Percentiles rank a stretch among this genome's conserved stretches.
phyloP scores from a whole-genome alignment of 2,113 vertebrate species.

The Gymnobelideus leadbeateri region DNA sequence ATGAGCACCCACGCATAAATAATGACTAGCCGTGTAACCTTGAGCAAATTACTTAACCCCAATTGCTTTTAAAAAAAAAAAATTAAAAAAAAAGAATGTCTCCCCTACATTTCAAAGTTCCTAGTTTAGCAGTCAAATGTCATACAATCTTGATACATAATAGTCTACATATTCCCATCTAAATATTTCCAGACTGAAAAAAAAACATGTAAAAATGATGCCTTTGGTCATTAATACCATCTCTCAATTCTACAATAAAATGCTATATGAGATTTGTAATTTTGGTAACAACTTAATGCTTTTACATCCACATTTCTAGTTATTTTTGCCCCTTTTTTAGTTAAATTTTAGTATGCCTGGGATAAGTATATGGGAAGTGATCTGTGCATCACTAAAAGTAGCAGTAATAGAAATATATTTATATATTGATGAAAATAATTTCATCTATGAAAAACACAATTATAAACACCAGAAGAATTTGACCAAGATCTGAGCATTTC shows the following conservation, averaged over 20 bases:
- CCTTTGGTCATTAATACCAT: constrained; percentile 59
- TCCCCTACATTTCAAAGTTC: constrained; percentile 39
- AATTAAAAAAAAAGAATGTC: no score
- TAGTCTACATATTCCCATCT: constrained; percentile 55
- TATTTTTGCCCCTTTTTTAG: constrained; percentile 32
- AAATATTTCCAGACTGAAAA: constrained; percentile 64
- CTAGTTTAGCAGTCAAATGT: constrained; percentile 65
- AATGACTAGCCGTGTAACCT: no score
- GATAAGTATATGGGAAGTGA: background rate
- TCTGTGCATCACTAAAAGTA: background rate
- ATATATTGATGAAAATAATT: background rate
- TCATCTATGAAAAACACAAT: background rate
- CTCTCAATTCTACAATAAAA: constrained; percentile 55
- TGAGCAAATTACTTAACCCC: no score
- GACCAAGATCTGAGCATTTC: background rate
- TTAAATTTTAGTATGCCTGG: background rate
- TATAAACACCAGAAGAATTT: background rate
- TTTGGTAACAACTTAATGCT: constrained; percentile 58
- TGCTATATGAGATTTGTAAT: constrained; percentile 65
- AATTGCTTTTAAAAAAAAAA: no score
- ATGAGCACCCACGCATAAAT: no score
- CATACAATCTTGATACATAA: constrained; percentile 50
- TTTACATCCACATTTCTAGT: constrained; percentile 48
- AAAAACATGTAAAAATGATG: constrained; percentile 44
- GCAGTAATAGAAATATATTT: background rate